Evolutionary conservation across 2,113 vertebrate species (phyloP).

Genomic region (Calypte anna): DNA sequence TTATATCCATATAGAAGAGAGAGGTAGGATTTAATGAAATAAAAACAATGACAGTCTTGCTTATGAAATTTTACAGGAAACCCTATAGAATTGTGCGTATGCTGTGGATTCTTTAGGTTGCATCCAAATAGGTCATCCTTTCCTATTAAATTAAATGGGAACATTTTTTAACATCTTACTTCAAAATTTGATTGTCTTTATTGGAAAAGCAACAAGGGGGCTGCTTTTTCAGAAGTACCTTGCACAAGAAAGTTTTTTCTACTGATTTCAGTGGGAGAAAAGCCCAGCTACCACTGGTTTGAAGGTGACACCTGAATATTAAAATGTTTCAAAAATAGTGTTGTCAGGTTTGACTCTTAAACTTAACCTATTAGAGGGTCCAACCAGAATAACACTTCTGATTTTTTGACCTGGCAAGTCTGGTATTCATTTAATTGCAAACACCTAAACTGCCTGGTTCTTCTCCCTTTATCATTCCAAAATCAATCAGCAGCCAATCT

Average conservation of each 20-base stretch:
- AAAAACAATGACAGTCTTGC: neutral
- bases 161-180: neutral
- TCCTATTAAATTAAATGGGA: neutral
- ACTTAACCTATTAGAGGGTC: neutral
- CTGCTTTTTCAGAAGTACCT: neutral
- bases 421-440: neutral
- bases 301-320: neutral
- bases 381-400: neutral
- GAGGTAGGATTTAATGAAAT: slow-evolving; percentile 5
- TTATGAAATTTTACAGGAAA: neutral
- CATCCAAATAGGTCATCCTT: neutral
- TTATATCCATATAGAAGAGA: neutral
- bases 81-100: neutral
- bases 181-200: neutral
- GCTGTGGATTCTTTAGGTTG: neutral
- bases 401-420: neutral
- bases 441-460: neutral
- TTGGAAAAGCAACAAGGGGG: neutral
- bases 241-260: neutral
- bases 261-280: neutral
- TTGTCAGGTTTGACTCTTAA: neutral
- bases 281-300: neutral
- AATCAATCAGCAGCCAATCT: neutral
- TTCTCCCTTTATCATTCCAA: neutral
- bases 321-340: neutral